These are phyloP conservation scores for Nothura maculosa DNA, from an alignment of 2,797 vertebrate species.

Conservation along the genomic window DNA sequence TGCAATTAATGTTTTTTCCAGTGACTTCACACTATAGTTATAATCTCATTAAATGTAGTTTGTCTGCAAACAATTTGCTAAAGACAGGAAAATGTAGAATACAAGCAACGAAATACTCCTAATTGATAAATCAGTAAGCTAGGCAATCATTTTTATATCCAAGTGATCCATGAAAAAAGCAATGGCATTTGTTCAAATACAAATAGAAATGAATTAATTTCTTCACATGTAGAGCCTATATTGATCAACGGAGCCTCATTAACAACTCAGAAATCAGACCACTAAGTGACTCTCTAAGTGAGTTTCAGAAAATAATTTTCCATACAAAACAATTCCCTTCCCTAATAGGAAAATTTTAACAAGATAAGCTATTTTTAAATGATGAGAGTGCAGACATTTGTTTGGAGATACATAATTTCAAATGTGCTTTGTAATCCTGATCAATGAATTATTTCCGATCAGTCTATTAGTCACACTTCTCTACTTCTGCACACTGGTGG, in stretches of 20 bases:
- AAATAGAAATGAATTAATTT: not conserved
- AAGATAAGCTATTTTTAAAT: not conserved
- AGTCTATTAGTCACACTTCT: not conserved
- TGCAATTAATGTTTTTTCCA: not conserved
- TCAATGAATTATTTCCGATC: not conserved
- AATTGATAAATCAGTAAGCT: not conserved
- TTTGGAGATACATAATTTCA: not conserved
- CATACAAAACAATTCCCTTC: not conserved
- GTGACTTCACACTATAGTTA: not conserved
- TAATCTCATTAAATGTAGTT: not conserved
- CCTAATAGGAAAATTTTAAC: not conserved
- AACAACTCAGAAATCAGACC: not conserved
- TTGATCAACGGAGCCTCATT: not conserved
- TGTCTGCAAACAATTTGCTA: not conserved
- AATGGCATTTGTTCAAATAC: not conserved
- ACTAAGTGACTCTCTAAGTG: not conserved
- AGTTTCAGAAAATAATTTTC: not conserved
- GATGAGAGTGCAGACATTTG: not conserved
- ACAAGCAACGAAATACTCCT: not conserved
- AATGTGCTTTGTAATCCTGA: not conserved
- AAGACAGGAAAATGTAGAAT: not conserved
- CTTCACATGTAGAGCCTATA: not conserved
- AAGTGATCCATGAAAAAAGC: not conserved
- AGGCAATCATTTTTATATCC: not conserved
- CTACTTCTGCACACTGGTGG: not conserved